Conservation (phyloP, 92 coral and sea anemone genomes). For the Paramuricea clavata region DNA sequence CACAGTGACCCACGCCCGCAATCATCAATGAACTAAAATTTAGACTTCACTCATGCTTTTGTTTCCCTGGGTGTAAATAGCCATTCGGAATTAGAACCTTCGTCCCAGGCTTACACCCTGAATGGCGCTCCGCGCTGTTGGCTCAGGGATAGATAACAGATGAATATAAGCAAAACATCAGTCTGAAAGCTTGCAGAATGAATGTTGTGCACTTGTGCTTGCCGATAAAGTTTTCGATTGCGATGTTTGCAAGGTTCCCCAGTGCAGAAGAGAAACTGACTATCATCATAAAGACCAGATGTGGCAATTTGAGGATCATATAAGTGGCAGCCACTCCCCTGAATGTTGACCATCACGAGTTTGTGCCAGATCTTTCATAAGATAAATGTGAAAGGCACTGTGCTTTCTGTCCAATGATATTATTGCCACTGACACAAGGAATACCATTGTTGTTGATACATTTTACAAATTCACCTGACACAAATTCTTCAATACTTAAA, state of each 20-base stretch:
- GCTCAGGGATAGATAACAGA: too few relatives aligned
- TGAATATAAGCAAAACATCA: too few relatives aligned
- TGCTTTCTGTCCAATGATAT: constrained; percentile 69
- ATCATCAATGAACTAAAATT: too few relatives aligned
- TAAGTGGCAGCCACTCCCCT: constrained; percentile 56
- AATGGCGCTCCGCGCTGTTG: too few relatives aligned
- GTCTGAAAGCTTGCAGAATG: too few relatives aligned
- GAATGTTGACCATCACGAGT: constrained; percentile 65
- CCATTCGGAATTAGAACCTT: too few relatives aligned
- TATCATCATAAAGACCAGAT: constrained; percentile 39
- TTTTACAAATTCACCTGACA: constrained; percentile 54
- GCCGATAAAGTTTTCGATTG: constrained; percentile 45
- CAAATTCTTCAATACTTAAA: constrained; percentile 69
- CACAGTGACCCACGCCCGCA: too few relatives aligned
- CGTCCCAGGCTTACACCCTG: too few relatives aligned
- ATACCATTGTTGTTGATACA: too few relatives aligned
- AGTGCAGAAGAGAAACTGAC: constrained; percentile 58
- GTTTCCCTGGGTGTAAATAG: too few relatives aligned
- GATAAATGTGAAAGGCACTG: constrained; percentile 35
- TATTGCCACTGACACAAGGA: constrained; percentile 53
- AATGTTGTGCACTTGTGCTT: constrained; percentile 62
- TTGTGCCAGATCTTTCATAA: constrained; percentile 7
- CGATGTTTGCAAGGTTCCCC: constrained; percentile 60
- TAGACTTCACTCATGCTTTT: too few relatives aligned
- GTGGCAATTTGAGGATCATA: constrained; percentile 68